A percentile compares a stretch with the other conserved stretches of the same genome.
Evolutionary conservation across 2,888 invertebrate species (phyloP).

Genomic region (Tuta absoluta): DNA sequence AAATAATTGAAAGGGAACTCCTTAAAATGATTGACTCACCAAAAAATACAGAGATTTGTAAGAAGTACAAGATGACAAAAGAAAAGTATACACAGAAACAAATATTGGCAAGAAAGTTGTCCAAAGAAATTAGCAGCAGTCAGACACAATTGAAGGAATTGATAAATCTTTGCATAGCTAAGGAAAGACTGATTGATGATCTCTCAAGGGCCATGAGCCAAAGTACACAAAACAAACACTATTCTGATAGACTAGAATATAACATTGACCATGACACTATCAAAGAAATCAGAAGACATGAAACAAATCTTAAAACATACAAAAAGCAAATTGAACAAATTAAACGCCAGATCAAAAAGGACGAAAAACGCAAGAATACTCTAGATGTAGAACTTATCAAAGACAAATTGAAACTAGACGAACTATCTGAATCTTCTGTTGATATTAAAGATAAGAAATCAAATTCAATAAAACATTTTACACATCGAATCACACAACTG

Average conservation of each 20-base stretch:
- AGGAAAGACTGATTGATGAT: conserved; percentile 88
- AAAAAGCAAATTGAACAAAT: conserved; percentile 89
- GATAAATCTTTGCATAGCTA: conserved; percentile 83
- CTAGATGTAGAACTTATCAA: conserved; percentile 84
- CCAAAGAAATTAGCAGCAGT: conserved; percentile 83
- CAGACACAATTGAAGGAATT: conserved; percentile 87
- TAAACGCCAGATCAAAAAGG: conserved; percentile 86
- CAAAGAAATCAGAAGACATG: conserved; percentile 86
- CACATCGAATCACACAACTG: conserved; percentile 84
- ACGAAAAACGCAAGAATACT: conserved; percentile 86
- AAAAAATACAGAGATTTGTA: conserved; percentile 73
- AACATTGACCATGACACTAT: conserved; percentile 79
- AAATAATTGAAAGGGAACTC: conserved; percentile 75
- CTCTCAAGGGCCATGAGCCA: conserved; percentile 71
- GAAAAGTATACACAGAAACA: conserved; percentile 78
- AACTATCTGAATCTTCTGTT: conserved; percentile 74
- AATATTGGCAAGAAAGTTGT: conserved; percentile 70
- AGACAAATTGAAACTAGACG: conserved; percentile 75
- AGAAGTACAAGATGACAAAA: conserved; percentile 78
- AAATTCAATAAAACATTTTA: conserved; percentile 83
- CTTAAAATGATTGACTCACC: conserved; percentile 78
- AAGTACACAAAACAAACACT: conserved; percentile 59
- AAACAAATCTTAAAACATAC: conserved; percentile 86
- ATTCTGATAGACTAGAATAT: conserved; percentile 81
- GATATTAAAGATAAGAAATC: conserved; percentile 81